Percentiles rank a stretch among this genome's conserved stretches.
Conservation (phyloP, 2,113 vertebrate species). For the Muntiacus reevesi region DNA sequence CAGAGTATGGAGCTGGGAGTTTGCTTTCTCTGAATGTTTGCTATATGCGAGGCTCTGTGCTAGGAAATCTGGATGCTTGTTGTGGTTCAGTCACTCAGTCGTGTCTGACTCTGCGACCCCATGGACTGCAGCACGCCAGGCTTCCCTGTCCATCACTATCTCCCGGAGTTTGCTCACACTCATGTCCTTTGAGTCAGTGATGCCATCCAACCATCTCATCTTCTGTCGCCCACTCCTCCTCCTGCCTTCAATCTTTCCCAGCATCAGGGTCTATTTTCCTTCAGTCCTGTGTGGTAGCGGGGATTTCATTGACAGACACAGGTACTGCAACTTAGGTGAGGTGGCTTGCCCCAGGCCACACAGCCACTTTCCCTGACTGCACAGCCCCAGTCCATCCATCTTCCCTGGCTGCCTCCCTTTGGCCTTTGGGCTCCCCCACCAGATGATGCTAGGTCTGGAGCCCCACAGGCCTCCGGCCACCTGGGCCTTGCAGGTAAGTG, state of each 20-base stretch:
- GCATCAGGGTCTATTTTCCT: background rate
- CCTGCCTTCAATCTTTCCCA: background rate
- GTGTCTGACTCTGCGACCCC: background rate
- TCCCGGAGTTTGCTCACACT: background rate
- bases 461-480: background rate
- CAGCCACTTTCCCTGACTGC: background rate
- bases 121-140: background rate
- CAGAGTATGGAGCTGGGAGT: background rate
- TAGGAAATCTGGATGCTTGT: background rate
- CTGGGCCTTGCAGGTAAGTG: background rate
- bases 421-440: background rate
- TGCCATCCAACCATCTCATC: background rate
- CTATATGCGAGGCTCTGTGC: background rate
- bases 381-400: background rate
- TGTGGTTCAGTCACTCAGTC: background rate
- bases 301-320: background rate
- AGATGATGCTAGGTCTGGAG: background rate
- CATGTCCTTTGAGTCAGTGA: background rate
- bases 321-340: background rate
- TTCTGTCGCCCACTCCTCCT: background rate
- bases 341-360: background rate
- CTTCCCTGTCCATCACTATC: background rate
- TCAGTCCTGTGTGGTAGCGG: background rate
- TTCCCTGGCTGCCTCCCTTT: background rate
- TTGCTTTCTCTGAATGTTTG: background rate